Evolutionary conservation across 2,888 invertebrate genomes (phyloP), one percentile per base, ranked within the genome.

Genomic region (Coleophora flavipennella): DNA sequence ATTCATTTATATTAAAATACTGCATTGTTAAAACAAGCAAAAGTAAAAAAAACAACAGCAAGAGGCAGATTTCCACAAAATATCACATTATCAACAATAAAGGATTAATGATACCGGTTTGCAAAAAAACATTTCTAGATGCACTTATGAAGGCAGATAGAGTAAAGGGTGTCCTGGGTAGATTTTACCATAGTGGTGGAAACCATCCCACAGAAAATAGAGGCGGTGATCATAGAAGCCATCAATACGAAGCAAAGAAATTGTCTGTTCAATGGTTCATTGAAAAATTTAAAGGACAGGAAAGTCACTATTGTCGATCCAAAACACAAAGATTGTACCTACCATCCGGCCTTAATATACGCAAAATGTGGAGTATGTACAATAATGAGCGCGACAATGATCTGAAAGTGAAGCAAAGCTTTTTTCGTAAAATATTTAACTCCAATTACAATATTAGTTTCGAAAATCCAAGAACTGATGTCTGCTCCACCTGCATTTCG

Each of bases 1-100:
- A n/a, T n/a, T n/a, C n/a, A n/a, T n/a, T n/a, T 42, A 37, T 47
- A 29, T 26, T 49, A 33, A 49, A 42, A 49, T 43, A 44, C 33
- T 49, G 49, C 40, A 35, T 26, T 40, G 35, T 47, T 14, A 40
- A 32, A 14, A 35, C 36, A 46, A 40, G 42, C 31, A 40, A 43
- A 31, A 38, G 38, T 31, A 14, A 12, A 33, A 45, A 43, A 39
- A 32, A n/a, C 29, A 44, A 44, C 37, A 44, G 45, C 39, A 47
- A 47, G 31, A 39, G 40, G 42, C 40, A 50, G 28, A 32, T 34
- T 36, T 32, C 45, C n/a, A n/a, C n/a, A n/a, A 50, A 48, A 40
- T 48, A 50, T 40, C 31, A 20, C 35, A 43, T 48, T 31, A 29
- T 26, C 25, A 31, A 29, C 13, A 43, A 40, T 31, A 12, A 44